Base-by-base conservation (phyloP, 2,113 vertebrate species). In the Vulpes ferrilata region DNA sequence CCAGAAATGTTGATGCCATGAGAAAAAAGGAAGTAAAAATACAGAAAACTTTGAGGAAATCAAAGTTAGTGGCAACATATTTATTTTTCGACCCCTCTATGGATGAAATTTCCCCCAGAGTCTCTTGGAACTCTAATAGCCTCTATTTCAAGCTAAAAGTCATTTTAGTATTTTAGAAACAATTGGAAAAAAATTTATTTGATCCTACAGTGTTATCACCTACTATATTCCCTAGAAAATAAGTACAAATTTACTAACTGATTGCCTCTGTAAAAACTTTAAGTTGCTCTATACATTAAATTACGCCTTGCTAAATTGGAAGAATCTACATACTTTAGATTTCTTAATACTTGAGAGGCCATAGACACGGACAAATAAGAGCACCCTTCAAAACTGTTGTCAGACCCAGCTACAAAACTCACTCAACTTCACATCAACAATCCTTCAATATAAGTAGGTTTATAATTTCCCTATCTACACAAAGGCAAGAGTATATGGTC, bases 1-100 rank as follows among this genome's bases (percentile, higher is more conserved):
- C 95, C 93, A 95, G 84, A 64, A 97, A 95, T 90, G 53, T 76
- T 23, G 82, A 65, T 88, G 86, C 95, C 81, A 43, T 62, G 60
- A 81, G 92, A 95, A 82, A 93, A 95, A 83, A 13, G 88, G 85
- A 15, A 90, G 90, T 87, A 71, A 96, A 97, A 96, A 73, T 22
- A 96, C 32, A 85, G 65, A 95, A 93, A 76, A 81, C 38, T 5
- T 73, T n/a, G 60, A 64, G 60, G 94, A 86, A 86, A 93, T 95
- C 93, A 55, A 91, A 97, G 96, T 64, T 64, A 88, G 43, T 4
- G n/a, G 67, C 59, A 35, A n/a, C 95, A 74, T 95, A 74, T 95
- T 95, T 96, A 69, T 60, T 84, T 97, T 85, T 83, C 19, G 2
- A 64, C 43, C 27, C 20, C 11, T 84, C 30, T 35, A 13, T 76